Conservation (phyloP, 2,113 vertebrate species). For the Oplegnathus fasciatus region DNA sequence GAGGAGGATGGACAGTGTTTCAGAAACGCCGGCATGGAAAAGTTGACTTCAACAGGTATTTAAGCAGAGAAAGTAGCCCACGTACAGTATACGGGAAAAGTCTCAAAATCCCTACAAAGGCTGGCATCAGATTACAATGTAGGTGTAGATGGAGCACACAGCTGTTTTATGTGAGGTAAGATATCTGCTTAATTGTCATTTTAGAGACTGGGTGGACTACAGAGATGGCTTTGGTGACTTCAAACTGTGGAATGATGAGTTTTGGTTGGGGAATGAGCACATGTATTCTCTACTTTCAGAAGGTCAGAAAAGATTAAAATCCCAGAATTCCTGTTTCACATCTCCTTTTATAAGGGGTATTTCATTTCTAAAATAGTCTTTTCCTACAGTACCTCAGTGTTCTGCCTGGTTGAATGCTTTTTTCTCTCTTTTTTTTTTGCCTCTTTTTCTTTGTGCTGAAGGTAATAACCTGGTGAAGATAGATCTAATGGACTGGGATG, state of each 20-base stretch:
- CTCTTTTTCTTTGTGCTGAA: conserved; percentile 58
- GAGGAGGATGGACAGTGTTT: conserved; percentile 92
- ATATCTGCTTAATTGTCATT: conserved; percentile 29
- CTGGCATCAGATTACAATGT: background rate
- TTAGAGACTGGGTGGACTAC: conserved; percentile 92
- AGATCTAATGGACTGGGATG: conserved; percentile 92
- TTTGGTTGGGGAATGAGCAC: conserved; percentile 93
- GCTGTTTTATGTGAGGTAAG: conserved; percentile 2
- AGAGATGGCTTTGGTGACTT: conserved; percentile 91
- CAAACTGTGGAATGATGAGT: conserved; percentile 90
- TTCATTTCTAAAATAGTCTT: background rate
- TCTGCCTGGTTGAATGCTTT: background rate
- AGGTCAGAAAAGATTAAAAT: conserved; percentile 73
- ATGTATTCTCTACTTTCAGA: conserved; percentile 86
- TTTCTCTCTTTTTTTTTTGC: background rate
- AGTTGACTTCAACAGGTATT: conserved; percentile 90
- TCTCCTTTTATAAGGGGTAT: background rate
- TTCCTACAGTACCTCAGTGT: background rate
- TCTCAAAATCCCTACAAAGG: background rate
- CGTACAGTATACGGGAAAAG: background rate
- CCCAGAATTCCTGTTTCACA: background rate
- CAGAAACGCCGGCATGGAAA: conserved; percentile 89
- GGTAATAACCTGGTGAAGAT: conserved; percentile 89
- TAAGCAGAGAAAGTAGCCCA: background rate
- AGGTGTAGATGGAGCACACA: background rate